Conservation (phyloP, 2,113 vertebrate genomes). For the Brienomyrus brachyistius region DNA sequence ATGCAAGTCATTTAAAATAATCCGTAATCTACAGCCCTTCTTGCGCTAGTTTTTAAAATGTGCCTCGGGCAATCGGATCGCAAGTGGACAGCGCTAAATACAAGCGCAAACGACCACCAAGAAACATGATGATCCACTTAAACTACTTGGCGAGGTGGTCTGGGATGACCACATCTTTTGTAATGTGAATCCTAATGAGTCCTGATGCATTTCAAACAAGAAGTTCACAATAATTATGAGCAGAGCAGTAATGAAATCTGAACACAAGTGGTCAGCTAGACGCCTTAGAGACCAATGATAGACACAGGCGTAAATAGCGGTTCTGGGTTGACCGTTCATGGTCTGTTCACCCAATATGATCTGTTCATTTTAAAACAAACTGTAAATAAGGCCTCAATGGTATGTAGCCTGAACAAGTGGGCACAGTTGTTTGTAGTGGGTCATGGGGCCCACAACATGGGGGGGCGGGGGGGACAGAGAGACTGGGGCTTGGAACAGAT, state of each 20-base stretch:
- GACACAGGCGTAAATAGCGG: neutral
- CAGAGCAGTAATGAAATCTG: neutral
- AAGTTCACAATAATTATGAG: neutral
- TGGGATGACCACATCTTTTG: too few relatives aligned
- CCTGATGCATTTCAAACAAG: neutral
- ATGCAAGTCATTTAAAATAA: neutral
- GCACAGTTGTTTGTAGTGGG: neutral
- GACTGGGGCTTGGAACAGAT: neutral
- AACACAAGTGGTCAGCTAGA: neutral
- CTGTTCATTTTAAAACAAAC: neutral
- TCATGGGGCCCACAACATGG: neutral
- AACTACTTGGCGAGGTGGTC: too few relatives aligned
- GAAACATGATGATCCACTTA: too few relatives aligned
- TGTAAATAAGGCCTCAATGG: neutral
- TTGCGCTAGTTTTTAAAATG: neutral
- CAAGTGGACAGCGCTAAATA: too few relatives aligned
- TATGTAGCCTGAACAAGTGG: neutral
- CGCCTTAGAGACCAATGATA: neutral
- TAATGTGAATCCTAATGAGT: neutral
- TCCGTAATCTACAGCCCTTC: neutral
- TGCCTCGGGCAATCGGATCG: neutral
- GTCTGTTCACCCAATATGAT: neutral
- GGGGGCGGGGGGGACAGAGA: too few relatives aligned
- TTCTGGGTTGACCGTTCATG: neutral
- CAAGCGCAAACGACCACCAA: too few relatives aligned